phyloP scores from a whole-genome alignment of 2,797 vertebrate genomes.

The Furcifer pardalis region DNA sequence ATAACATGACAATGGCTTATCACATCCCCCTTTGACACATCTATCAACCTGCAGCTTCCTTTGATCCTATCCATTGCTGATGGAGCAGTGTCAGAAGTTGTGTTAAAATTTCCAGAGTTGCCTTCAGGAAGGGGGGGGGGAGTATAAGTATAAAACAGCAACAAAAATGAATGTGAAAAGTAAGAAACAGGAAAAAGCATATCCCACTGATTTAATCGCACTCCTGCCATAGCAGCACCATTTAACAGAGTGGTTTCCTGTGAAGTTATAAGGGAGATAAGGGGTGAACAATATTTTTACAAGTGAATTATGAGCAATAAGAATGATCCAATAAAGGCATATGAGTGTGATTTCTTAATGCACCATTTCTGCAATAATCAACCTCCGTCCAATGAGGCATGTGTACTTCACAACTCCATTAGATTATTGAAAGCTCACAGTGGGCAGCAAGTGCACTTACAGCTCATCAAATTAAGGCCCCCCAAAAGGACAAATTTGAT shows the following conservation, averaged over 20 bases:
- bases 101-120: neutral
- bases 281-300: conserved; percentile 46
- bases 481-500: conserved; percentile 63
- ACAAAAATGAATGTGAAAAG: neutral
- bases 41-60: no score
- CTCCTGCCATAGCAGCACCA: neutral
- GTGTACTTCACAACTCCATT: conserved; percentile 57
- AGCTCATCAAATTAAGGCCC: conserved; percentile 66
- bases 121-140: neutral
- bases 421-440: conserved; percentile 62
- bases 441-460: conserved; percentile 56
- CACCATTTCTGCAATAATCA: conserved; percentile 64
- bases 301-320: conserved; percentile 51
- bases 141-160: neutral
- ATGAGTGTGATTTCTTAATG: conserved; percentile 63
- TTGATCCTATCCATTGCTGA: neutral
- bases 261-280: conserved; percentile 24
- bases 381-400: conserved; percentile 51
- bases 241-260: conserved; percentile 8
- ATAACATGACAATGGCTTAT: neutral
- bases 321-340: conserved; percentile 51
- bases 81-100: neutral
- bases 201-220: conserved; percentile 21
- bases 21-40: neutral
- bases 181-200: conserved; percentile 9